Base-by-base conservation (phyloP, 2,797 vertebrate species). In the Channallabes apus region DNA sequence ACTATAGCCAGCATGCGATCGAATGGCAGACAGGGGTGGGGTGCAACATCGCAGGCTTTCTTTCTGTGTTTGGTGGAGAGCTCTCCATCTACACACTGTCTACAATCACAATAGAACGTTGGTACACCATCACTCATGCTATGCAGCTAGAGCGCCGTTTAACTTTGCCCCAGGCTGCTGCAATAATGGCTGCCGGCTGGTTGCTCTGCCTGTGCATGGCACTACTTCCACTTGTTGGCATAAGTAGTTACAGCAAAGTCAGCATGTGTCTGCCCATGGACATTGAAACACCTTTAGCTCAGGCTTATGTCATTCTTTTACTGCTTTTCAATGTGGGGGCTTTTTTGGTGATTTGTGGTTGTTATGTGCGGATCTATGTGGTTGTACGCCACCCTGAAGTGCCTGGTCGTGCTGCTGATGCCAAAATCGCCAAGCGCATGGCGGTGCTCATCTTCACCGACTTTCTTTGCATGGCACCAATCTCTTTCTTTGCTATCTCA, bases 231-330 rank as follows among this genome's bases (percentile, higher is more conserved):
- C 93, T 97, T n/a, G 11, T 96, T 0, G 96, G 97, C 0, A 91
- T 97, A 86, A 98, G 97, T 92, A 97, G 91, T 77, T 97, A 97
- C 91, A 95, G 93, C 92, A 97, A 97, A 91, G 96, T 97, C 89
- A 97, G 96, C 88, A 97, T 97, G 90, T 97, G 96, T 71, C 92
- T 97, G 81, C 96, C 96, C 32, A 96, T 97, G 96, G 96, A 97
- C 84, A 96, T 97, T 0, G 96, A 97, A 87, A 95, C 94, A 0
- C 91, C 93, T 15, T 85, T 95, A 86, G 95, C 96, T 15, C 97
- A 97, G 88, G 94, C 93, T 62, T 97, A 97, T 84, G 94, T 97
- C 80, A 91, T 97, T 83, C 90, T 95, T 18, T 93, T 97, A 86
- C 91, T 97, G 78, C 94, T 95, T 58, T 91, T 97, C 61, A 98